Conservation (phyloP, 92 coral and sea anemone species). For the Meandrina meandrites region DNA sequence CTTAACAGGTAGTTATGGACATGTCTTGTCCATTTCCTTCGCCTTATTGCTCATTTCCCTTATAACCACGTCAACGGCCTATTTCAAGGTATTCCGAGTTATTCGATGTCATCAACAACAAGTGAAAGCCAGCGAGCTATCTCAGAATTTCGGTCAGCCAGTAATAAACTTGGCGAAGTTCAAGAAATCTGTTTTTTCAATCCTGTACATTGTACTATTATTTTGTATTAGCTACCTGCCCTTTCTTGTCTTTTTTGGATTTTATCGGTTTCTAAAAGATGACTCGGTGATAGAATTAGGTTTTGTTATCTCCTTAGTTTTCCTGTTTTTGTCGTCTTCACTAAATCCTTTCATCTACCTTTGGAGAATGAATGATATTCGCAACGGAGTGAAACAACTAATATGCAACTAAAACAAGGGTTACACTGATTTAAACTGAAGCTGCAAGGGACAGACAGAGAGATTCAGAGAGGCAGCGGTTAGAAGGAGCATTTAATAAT, state of each 20-base stretch:
- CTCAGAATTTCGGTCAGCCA: background rate
- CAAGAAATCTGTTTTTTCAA: conserved; percentile 1
- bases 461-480: too few relatives aligned
- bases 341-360: background rate
- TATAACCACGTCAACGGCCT: background rate
- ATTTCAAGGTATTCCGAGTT: conserved; percentile 9
- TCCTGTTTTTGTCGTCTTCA: background rate
- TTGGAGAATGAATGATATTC: conserved; percentile 7
- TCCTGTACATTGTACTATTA: background rate
- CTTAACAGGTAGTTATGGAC: background rate
- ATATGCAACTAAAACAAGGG: background rate
- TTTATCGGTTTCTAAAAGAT: background rate
- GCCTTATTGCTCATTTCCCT: background rate
- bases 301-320: background rate
- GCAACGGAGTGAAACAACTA: background rate
- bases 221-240: background rate
- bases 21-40: background rate
- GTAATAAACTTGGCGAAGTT: conserved; percentile 9
- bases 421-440: too few relatives aligned
- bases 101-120: conserved; percentile 11
- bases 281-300: background rate
- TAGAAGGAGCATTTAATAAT: too few relatives aligned
- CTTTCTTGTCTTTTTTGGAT: background rate
- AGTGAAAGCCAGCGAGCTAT: background rate
- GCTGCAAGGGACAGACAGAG: background rate